Evolutionary conservation across 2,888 invertebrate species (phyloP).

Genomic region (Crocallis elinguaria): DNA sequence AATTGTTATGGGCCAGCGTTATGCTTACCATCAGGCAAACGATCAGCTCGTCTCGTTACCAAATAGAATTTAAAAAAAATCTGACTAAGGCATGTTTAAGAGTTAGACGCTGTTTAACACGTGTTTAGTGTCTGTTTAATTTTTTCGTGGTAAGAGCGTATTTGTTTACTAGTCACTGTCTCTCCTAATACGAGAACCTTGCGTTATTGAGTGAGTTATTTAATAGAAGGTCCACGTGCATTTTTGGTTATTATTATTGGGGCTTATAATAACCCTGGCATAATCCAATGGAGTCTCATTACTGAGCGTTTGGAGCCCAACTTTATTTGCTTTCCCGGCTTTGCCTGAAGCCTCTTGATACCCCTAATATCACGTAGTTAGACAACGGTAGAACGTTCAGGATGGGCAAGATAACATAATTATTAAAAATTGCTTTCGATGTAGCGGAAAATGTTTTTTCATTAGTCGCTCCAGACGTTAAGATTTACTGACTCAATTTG

Average conservation of each 20-base stretch:
- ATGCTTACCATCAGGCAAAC: no score
- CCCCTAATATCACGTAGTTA: slow-evolving; percentile 74
- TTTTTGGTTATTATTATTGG: slow-evolving; percentile 83
- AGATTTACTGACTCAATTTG: slow-evolving; percentile 34
- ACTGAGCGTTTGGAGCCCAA: slow-evolving; percentile 72
- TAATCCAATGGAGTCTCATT: slow-evolving; percentile 84
- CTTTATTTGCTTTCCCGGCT: slow-evolving; percentile 78
- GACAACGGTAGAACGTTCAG: slow-evolving; percentile 59
- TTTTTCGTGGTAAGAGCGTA: no score
- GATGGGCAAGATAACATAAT: slow-evolving; percentile 69
- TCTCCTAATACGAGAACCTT: slow-evolving; percentile 53
- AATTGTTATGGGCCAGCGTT: no score
- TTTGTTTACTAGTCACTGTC: slow-evolving; percentile 11
- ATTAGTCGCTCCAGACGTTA: slow-evolving; percentile 23
- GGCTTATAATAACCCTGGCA: slow-evolving; percentile 66
- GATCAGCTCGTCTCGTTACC: no score
- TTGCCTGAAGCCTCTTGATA: slow-evolving; percentile 69
- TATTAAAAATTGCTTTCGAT: slow-evolving; percentile 82
- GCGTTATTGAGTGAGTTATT: slow-evolving; percentile 77
- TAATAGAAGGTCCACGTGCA: slow-evolving; percentile 78
- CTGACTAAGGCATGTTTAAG: no score
- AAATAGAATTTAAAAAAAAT: no score
- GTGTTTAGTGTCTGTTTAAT: neutral
- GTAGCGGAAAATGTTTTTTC: slow-evolving; percentile 64
- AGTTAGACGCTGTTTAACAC: slow-evolving; percentile 1